Base-by-base conservation (phyloP, 2,113 vertebrate species). In the Ramphastos sulfuratus region DNA sequence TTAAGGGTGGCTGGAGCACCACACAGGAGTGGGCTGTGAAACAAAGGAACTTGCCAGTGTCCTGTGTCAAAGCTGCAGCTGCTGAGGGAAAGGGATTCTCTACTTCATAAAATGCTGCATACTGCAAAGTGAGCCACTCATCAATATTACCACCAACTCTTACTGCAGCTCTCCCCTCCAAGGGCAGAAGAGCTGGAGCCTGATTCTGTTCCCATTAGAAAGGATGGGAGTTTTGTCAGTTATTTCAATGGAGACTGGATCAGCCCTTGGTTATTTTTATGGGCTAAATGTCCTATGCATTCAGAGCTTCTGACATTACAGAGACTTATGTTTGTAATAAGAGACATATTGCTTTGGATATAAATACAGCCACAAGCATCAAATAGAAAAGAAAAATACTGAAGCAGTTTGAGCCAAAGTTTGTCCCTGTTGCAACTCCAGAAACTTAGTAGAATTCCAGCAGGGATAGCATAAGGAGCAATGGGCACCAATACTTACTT, bases 1-100 rank as follows among this genome's bases (percentile, higher is more conserved):
- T 24, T 93, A 30, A 21, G 70, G 82, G 91, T 39, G 72, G 76
- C 92, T 90, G 55, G 31, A 82, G 90, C 42, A 33, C 90, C 79
- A 83, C 78, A 66, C 35, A 50, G 56, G 80, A 92, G 82, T 77
- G 85, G 93, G 92, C 64, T 93, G 87, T 92, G 91, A 93, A 97
- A 98, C 82, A 89, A 89, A 95, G 90, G 87, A 63, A 80, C 76
- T 92, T 91, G 83, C 73, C 12, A 42, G 63, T 91, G 87, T 66
- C 90, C 70, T 96, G 97, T 97, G 96, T 96, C 95, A 93, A 96
- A 97, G 97, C 96, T 92, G 88, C 97, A 98, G 98, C 97, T 97
- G 97, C 97, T 97, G 91, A 97, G 97, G 96, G 96, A 96, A 97
- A 97, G 97, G 91, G 96, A 97, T 97, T 97, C 93, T 97, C 95